Evolutionary conservation across 2,113 vertebrate genomes (phyloP).

Genomic region (Platichthys stellatus): DNA sequence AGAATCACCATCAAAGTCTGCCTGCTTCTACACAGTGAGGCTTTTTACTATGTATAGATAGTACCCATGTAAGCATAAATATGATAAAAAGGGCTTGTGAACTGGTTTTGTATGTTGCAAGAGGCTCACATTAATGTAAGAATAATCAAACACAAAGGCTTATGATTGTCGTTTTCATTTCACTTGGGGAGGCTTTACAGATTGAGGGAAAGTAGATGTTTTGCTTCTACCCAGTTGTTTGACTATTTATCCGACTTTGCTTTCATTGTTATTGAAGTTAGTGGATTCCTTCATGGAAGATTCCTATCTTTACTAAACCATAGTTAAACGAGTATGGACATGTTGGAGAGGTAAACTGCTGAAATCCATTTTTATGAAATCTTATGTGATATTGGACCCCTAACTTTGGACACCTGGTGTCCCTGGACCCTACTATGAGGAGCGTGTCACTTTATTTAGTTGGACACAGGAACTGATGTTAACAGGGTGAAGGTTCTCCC

Average conservation of each 20-base stretch:
- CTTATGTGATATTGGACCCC: not conserved
- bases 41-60: slow-evolving; percentile 8
- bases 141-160: not conserved
- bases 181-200: not conserved
- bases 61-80: slow-evolving; percentile 5
- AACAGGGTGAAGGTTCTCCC: slow-evolving; percentile 43
- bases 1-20: slow-evolving; percentile 33
- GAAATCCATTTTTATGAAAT: not conserved
- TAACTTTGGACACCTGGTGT: not conserved
- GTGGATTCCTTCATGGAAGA: slow-evolving; percentile 28
- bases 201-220: not conserved
- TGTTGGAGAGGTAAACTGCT: not conserved
- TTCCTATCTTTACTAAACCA: not conserved
- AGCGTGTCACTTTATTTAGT: slow-evolving; percentile 8
- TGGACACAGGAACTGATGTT: slow-evolving; percentile 1
- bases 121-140: not conserved
- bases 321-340: not conserved
- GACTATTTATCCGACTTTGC: slow-evolving; percentile 23
- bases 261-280: not conserved
- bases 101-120: not conserved
- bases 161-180: not conserved
- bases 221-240: slow-evolving; percentile 5
- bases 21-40: slow-evolving; percentile 19
- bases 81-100: not conserved
- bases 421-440: not conserved